These are phyloP conservation scores for Callinectes sapidus DNA, from an alignment of 2,888 invertebrate genomes.

Conservation along the genomic window DNA sequence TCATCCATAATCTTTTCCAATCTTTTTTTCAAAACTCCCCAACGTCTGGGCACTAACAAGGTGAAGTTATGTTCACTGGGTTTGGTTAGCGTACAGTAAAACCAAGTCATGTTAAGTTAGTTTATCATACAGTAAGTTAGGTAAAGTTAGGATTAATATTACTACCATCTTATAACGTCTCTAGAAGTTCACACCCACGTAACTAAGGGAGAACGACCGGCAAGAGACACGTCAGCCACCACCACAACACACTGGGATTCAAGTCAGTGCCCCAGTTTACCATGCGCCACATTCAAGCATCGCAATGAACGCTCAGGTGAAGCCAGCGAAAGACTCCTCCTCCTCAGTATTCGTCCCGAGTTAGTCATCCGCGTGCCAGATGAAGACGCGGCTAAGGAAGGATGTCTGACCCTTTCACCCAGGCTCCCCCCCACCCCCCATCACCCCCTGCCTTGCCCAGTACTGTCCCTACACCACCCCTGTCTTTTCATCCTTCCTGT, in stretches of 20 bases:
- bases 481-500: neutral
- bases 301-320: neutral
- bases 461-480: neutral
- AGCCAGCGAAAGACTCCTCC: conserved; percentile 10
- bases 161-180: neutral
- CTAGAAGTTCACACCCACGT: neutral
- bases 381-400: conserved; percentile 5
- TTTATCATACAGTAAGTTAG: no score
- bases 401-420: conserved; percentile 8
- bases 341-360: neutral
- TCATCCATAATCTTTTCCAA: no score
- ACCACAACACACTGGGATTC: neutral
- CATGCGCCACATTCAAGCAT: neutral
- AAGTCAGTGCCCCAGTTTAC: conserved; percentile 8
- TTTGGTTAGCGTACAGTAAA: no score
- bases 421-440: neutral
- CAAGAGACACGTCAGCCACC: neutral
- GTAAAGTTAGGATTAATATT: neutral
- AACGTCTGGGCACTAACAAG: no score
- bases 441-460: neutral
- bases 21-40: no score
- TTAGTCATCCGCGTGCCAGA: conserved; percentile 4
- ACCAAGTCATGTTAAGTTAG: no score
- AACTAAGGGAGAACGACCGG: neutral
- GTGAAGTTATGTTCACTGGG: no score